Evolutionary conservation across 2,797 vertebrate species (phyloP).

Genomic region (Microhierax caerulescens): DNA sequence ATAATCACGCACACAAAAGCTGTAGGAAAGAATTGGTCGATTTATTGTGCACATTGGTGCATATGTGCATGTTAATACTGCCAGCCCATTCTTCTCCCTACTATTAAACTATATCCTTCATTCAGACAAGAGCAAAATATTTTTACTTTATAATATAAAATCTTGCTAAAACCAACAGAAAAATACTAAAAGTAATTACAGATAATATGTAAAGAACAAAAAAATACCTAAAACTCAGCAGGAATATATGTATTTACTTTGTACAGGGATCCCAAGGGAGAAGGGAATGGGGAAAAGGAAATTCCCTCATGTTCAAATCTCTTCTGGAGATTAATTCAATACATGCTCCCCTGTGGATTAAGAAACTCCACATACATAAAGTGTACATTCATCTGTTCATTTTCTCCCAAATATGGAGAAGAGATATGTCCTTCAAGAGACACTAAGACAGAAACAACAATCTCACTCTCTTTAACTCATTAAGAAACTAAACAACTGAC

Average conservation of each 20-base stretch:
- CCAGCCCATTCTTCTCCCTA: background rate
- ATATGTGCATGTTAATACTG: background rate
- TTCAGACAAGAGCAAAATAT: background rate
- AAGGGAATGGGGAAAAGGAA: background rate
- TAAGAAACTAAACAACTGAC: background rate
- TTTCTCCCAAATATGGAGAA: background rate
- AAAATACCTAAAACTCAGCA: background rate
- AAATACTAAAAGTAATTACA: background rate
- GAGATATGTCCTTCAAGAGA: background rate
- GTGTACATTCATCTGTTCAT: background rate
- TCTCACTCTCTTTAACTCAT: background rate
- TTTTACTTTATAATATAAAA: background rate
- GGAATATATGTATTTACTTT: background rate
- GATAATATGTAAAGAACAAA: background rate
- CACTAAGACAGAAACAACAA: background rate
- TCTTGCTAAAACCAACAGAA: background rate
- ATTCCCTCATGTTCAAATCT: background rate
- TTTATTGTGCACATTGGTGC: background rate
- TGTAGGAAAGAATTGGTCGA: background rate
- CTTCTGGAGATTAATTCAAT: background rate
- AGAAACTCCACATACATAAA: background rate
- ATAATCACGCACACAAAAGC: background rate
- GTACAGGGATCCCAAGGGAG: background rate
- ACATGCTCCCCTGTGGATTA: background rate
- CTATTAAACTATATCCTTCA: background rate